A percentile compares a stretch with the other conserved stretches of the same genome.
Evolutionary conservation across 2,113 vertebrate genomes (phyloP).

Genomic region (Anser brachyrhynchus): DNA sequence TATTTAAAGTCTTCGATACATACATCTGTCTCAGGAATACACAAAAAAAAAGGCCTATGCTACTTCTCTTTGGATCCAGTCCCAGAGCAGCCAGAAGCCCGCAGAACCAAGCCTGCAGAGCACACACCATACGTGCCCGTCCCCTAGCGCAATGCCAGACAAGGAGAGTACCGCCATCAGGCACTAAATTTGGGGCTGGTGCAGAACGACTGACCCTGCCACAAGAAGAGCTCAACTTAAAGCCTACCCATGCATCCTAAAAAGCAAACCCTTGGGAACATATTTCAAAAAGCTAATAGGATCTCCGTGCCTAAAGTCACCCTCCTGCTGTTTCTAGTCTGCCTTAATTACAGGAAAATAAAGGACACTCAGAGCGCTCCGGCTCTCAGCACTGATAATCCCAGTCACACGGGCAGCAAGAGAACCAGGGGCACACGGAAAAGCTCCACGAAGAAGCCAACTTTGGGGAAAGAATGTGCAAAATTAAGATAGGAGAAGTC

Average conservation of each 20-base stretch:
- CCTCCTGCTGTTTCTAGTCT: background rate
- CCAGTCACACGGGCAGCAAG: background rate
- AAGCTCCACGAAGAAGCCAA: background rate
- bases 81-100: background rate
- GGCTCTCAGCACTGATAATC: background rate
- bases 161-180: background rate
- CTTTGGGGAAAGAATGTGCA: background rate
- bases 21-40: background rate
- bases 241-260: background rate
- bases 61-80: background rate
- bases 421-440: background rate
- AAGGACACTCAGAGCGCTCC: background rate
- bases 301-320: slow-evolving; percentile 4
- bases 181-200: background rate
- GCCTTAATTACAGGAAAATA: slow-evolving; percentile 41
- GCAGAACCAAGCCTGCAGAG: background rate
- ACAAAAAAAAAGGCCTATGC: background rate
- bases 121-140: background rate
- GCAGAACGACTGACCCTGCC: background rate
- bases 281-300: slow-evolving; percentile 1
- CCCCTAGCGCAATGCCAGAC: background rate
- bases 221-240: background rate
- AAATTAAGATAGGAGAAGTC: background rate
- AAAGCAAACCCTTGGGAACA: background rate
- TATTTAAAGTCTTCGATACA: background rate